Evolutionary conservation across 2,113 vertebrate species (phyloP).

Genomic region (Dasyurus viverrinus): DNA sequence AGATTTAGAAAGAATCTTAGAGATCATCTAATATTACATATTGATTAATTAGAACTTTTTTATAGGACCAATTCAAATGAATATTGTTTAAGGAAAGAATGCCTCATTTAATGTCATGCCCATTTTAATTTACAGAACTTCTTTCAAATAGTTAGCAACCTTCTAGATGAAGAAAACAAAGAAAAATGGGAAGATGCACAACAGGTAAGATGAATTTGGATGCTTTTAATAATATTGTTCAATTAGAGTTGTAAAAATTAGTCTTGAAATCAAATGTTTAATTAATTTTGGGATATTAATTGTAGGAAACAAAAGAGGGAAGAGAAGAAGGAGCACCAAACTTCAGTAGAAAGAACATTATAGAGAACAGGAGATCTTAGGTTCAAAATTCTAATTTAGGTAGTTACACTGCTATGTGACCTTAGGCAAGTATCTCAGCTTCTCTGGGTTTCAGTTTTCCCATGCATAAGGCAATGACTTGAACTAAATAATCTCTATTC

Average conservation of each 20-base stretch:
- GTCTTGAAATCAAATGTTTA: neutral
- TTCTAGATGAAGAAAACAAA: slow-evolving; percentile 98
- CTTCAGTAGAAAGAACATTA: neutral
- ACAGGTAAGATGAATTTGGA: slow-evolving; percentile 88
- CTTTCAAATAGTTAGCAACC: slow-evolving; percentile 99
- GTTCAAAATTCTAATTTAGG: neutral
- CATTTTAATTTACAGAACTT: slow-evolving; percentile 94
- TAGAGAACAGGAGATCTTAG: neutral
- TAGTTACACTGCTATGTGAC: neutral
- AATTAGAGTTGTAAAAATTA: neutral
- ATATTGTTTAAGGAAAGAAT: slow-evolving; percentile 28
- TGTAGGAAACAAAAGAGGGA: neutral
- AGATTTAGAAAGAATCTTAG: neutral
- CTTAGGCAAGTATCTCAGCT: neutral
- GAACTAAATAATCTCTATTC: neutral
- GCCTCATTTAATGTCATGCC: slow-evolving; percentile 63
- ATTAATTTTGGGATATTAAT: neutral
- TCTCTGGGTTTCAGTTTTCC: neutral
- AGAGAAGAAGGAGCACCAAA: neutral
- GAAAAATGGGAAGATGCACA: slow-evolving; percentile 99
- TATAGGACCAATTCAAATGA: neutral
- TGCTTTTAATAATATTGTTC: neutral
- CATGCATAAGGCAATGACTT: neutral
- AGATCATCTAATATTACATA: slow-evolving; percentile 8
- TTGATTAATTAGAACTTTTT: neutral